These are phyloP conservation scores for Oithona nana DNA, from an alignment of 2,888 invertebrate genomes.

Conservation along the genomic window DNA sequence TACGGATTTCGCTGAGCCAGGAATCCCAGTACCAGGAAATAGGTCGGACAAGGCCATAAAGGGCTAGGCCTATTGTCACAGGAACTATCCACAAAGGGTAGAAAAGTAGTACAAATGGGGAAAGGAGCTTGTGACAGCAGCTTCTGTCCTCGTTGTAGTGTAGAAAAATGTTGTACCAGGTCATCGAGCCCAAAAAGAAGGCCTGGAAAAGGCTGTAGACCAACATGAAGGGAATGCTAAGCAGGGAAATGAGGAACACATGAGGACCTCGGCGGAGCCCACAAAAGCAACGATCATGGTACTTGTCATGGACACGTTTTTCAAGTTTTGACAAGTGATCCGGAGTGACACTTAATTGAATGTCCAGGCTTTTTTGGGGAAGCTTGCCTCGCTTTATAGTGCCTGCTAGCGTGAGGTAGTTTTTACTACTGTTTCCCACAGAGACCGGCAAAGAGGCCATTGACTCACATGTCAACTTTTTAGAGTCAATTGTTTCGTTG, in stretches of 20 bases:
- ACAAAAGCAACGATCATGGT: slow-evolving; percentile 17
- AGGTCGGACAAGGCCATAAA: neutral
- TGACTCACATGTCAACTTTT: neutral
- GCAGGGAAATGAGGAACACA: slow-evolving; percentile 10
- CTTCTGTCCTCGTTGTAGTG: slow-evolving; percentile 16
- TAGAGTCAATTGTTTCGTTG: neutral
- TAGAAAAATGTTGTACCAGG: slow-evolving; percentile 16
- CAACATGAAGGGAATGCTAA: neutral
- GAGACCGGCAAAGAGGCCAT: neutral
- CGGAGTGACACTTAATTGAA: slow-evolving; percentile 1
- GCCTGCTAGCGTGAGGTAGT: slow-evolving; percentile 11
- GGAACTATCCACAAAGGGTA: slow-evolving; percentile 14
- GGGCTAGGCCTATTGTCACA: neutral
- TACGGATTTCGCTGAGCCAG: neutral
- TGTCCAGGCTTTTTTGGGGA: neutral
- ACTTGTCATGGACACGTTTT: slow-evolving; percentile 4
- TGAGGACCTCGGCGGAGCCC: slow-evolving; percentile 12
- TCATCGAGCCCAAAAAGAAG: slow-evolving; percentile 15
- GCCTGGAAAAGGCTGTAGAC: slow-evolving; percentile 4
- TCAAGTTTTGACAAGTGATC: slow-evolving; percentile 11
- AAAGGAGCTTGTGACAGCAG: slow-evolving; percentile 12
- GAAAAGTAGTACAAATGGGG: slow-evolving; percentile 5
- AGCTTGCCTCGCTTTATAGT: slow-evolving; percentile 9
- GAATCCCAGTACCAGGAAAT: slow-evolving; percentile 14
- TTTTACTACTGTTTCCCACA: neutral